Percentiles rank a stretch among this genome's conserved stretches.
These are phyloP conservation scores for Sebastes aleutianus DNA, from an alignment of 2,797 vertebrate species.

Conservation along the genomic window DNA sequence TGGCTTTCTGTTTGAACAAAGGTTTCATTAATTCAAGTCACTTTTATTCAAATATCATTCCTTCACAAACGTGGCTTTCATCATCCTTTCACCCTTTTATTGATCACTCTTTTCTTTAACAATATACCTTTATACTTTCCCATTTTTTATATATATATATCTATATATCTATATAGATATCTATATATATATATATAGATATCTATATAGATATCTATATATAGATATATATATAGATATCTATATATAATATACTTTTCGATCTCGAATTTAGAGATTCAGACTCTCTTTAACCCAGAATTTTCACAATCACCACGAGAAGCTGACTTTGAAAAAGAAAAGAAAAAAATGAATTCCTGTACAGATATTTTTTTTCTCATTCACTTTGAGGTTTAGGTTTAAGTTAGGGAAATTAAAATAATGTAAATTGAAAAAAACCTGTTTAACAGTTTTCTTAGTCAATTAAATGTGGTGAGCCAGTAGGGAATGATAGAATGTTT, in stretches of 20 bases:
- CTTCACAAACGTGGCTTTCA: background rate
- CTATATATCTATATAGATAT: no score
- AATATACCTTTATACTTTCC: no score
- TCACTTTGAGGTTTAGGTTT: background rate
- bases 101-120: background rate
- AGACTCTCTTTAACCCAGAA: background rate
- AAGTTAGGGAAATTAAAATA: background rate
- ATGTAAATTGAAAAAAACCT: background rate
- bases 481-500: background rate
- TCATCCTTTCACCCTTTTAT: background rate
- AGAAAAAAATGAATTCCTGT: background rate
- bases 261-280: background rate
- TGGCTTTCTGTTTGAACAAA: background rate
- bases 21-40: background rate
- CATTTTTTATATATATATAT: no score
- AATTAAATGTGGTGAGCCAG: background rate
- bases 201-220: no score
- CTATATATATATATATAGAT: no score
- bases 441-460: background rate
- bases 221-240: no score
- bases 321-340: background rate
- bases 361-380: background rate
- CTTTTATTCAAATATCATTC: background rate
- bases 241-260: no score
- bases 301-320: background rate